Conservation (phyloP, 2,113 vertebrate genomes). For the Seriola dumerili region DNA sequence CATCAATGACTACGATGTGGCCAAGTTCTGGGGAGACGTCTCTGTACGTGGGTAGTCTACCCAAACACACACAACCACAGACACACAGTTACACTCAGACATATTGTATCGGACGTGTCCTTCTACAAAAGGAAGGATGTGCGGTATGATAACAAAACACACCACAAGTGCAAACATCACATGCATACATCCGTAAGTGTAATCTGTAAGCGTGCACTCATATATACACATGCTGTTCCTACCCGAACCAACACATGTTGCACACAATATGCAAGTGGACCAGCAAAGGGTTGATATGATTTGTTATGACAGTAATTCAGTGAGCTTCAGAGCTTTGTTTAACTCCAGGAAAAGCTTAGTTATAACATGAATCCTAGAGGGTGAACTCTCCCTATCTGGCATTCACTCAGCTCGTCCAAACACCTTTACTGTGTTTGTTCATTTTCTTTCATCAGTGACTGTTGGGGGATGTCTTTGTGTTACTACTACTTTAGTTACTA, state of each 20-base stretch:
- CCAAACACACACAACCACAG: conserved; percentile 28
- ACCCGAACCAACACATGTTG: conserved; percentile 22
- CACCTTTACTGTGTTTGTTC: conserved; percentile 23
- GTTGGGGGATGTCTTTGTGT: conserved; percentile 31
- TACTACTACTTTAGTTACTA: neutral
- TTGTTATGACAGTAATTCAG: conserved; percentile 73
- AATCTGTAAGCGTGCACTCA: conserved; percentile 17
- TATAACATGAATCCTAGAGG: conserved; percentile 69
- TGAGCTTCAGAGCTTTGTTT: conserved; percentile 65
- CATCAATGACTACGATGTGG: conserved; percentile 93
- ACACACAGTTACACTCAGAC: neutral
- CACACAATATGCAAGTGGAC: conserved; percentile 35
- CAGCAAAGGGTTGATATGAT: conserved; percentile 60
- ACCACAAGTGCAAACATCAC: conserved; percentile 51
- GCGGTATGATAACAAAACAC: conserved; percentile 29
- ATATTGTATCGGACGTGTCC: neutral
- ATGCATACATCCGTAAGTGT: conserved; percentile 1
- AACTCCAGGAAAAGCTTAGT: conserved; percentile 60
- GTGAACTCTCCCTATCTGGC: conserved; percentile 43
- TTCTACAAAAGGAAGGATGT: conserved; percentile 24
- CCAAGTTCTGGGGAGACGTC: conserved; percentile 98
- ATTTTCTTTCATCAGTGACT: conserved; percentile 42
- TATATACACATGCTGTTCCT: conserved; percentile 30
- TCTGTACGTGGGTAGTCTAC: conserved; percentile 88
- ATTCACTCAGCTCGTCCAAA: conserved; percentile 54